Base-by-base conservation (phyloP, 2,797 vertebrate species). In the Ctenochaetus hawaiiensis region DNA sequence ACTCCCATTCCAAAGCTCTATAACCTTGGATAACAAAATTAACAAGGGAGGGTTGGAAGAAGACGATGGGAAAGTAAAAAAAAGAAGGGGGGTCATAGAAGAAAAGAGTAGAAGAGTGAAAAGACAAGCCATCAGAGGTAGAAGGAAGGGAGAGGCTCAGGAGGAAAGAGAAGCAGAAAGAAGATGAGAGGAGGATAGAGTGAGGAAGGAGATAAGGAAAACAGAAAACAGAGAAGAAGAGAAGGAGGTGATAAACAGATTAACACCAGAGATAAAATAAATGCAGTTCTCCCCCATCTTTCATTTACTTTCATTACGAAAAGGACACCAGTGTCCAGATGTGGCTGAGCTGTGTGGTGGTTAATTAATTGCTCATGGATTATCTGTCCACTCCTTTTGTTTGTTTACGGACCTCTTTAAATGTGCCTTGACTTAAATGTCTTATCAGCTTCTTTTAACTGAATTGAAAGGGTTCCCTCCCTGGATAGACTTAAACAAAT, bases 281-380 rank as follows among this genome's bases (percentile, higher is more conserved):
- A 81, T 43, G 57, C 60, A 56, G 12, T 67, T 52, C 65, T 72
- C 68, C 43, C 68, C 80, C 73, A 58, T 87, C 80, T 77, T 72
- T 78, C 37, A 64, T 90, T 86, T 83, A 63, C 80, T 83, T 86
- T 87, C 78, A 91, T 94, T 93, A 93, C 92, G 89, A 86, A 87
- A 84, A 88, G 81, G 85, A 89, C 84, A 89, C 72, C 79, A 65
- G 81, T 75, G 80, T 89, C 80, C 34, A 63, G 83, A 91, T 83
- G 87, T 80, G 74, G 60, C 78, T 44, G 71, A 73, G 67, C 88
- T 30, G 30, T 75, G 81, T 23, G 18, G 76, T 30, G 48, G 52
- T 80, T 93, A 92, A 95, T 94, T 91, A 93, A 95, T 93, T 93
- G 84, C 89, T 84, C 93, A 95, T 95, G 83, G 94, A 95, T 95